A percentile compares a stretch with the other conserved stretches of the same genome.
phyloP scores from a whole-genome alignment of 2,888 invertebrate species.

The Drosophila cognata region DNA sequence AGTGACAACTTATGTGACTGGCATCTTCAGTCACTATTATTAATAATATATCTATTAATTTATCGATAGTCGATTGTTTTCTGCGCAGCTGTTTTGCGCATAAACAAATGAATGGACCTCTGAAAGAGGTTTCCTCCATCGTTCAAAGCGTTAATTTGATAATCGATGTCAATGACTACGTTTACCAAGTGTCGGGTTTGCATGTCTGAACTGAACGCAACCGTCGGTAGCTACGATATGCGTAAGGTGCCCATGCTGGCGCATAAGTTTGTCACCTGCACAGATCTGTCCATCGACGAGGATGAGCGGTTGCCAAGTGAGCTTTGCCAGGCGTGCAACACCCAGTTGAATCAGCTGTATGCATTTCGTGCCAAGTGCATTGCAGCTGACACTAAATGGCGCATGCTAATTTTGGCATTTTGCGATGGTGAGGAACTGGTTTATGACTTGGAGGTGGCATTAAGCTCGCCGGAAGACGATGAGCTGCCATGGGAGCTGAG shows the following conservation, averaged over 20 bases:
- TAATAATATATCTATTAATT: background rate
- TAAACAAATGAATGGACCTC: slow-evolving; percentile 2
- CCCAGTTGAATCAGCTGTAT: slow-evolving; percentile 37
- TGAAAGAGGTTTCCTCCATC: background rate
- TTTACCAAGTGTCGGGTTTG: slow-evolving; percentile 44
- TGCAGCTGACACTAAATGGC: slow-evolving; percentile 47
- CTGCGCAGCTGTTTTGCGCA: slow-evolving; percentile 17
- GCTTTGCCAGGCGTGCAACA: slow-evolving; percentile 35
- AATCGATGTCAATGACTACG: slow-evolving; percentile 8
- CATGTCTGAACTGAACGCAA: slow-evolving; percentile 14
- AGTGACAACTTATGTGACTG: background rate
- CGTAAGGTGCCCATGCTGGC: slow-evolving; percentile 45
- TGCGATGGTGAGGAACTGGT: slow-evolving; percentile 18
- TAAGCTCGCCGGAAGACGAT: background rate
- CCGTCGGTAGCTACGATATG: slow-evolving; percentile 32
- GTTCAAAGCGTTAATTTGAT: slow-evolving; percentile 23
- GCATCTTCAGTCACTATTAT: background rate
- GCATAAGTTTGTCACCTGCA: slow-evolving; percentile 65
- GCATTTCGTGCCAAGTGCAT: slow-evolving; percentile 46
- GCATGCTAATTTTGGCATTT: slow-evolving; percentile 37
- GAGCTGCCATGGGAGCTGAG: slow-evolving; percentile 1
- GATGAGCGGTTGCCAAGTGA: slow-evolving; percentile 44
- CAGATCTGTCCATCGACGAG: slow-evolving; percentile 40
- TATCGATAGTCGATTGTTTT: slow-evolving; percentile 31
- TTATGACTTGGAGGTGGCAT: slow-evolving; percentile 12